Base-by-base conservation (phyloP, 2,797 vertebrate species). In the Luscinia luscinia region DNA sequence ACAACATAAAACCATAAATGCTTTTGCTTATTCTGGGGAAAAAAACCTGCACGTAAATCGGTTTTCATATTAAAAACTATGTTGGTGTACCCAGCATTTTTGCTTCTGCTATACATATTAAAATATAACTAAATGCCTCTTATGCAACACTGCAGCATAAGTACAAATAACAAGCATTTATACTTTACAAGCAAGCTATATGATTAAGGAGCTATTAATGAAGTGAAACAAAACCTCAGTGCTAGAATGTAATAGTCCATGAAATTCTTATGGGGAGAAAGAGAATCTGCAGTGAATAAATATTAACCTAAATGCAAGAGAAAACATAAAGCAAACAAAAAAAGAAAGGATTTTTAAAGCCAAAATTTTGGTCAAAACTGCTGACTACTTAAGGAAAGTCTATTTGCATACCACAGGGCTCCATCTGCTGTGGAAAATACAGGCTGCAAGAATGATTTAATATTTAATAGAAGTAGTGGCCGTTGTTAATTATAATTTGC, bases 401-500 rank as follows among this genome's bases (percentile, higher is more conserved):
- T 96, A 99, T 99, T 99, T 99, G 98, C 99, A 99, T 99, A 99
- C 97, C 96, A 55, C 98, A 98, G 98, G 99, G 98, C 98, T 99
- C 99, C 99, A 99, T 99, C 98, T 99, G 98, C 98, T 98, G 98
- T 98, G 98, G 97, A 98, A 98, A 99, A 98, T 97, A 98, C 95
- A 98, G 97, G 98, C 98, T 99, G 97, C 98, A 99, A 98, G 98
- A 99, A 98, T 98, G 98, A 98, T 99, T 99, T 99, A 99, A 99
- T 99, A 99, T 99, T 99, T 99, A 99, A 99, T 99, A 99, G 98
- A 99, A 99, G 98, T 98, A 98, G 98, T 99, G 98, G 99, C 98
- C 98, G 93, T 97, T 98, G 98, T 98, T 99, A 99, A 99, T 99
- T 99, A 99, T 98, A 99, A 99, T 99, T 98, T 99, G 99, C 99